Evolutionary conservation across 1,140 invertebrate species (phyloP), one percentile per base, ranked within the genome.

Genomic region (Thereuonema tuberculata): DNA sequence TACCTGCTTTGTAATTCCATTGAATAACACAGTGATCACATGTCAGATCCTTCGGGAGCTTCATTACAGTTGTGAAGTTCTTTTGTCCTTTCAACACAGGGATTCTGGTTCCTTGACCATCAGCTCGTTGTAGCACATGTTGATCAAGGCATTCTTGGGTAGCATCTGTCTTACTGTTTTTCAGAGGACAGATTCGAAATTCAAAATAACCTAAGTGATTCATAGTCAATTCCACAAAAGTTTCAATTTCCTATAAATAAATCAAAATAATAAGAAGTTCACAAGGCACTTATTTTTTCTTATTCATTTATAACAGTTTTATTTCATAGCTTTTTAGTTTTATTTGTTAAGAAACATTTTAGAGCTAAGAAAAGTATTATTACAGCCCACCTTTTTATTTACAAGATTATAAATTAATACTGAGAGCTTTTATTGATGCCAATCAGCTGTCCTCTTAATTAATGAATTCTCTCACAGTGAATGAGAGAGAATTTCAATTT

Each of bases 201-300:
- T 89, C 85, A 68, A 93, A 93, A 47, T 84, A 79, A 0, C 92
- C 92, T 64, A 82, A 82, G 72, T 94, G 92, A 71, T 93, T 93
- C 1, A 90, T 87, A 0, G 91, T 95, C 14, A 95, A 71, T 67
- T 93, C 88, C 9, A 93, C 76, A 74, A 88, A 86, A 1, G 92
- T 78, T 56, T 88, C 84, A 43, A 92, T 87, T 15, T 20, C 49
- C 49, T 52, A n/a, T 50, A 50, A 21, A 50, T n/a, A n/a, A n/a
- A n/a, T n/a, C n/a, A n/a, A n/a, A n/a, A n/a, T n/a, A n/a, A n/a
- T n/a, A n/a, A n/a, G n/a, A n/a, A n/a, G n/a, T n/a, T n/a, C n/a
- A n/a, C n/a, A n/a, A n/a, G n/a, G n/a, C n/a, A n/a, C n/a, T n/a
- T n/a, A n/a, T n/a, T n/a, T n/a, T n/a, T n/a, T n/a, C n/a, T n/a